Conservation (phyloP, 2,797 vertebrate genomes). For the Tadarida brasiliensis region DNA sequence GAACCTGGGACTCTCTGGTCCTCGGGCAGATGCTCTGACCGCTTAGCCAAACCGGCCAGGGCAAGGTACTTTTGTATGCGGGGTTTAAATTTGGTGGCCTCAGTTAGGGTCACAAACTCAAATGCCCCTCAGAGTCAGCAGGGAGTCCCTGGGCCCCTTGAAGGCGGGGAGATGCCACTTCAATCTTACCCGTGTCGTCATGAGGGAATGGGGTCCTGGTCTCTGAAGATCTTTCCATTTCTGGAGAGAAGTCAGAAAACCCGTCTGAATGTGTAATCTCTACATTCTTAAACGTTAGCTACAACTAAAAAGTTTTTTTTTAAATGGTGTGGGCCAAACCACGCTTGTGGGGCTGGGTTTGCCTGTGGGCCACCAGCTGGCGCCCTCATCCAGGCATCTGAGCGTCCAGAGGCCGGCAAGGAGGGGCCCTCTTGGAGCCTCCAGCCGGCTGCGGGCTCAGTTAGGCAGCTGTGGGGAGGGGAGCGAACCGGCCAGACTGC, state of each 20-base stretch:
- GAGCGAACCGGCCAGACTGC: neutral
- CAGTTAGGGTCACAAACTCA: neutral
- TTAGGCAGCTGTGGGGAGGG: neutral
- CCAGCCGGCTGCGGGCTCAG: neutral
- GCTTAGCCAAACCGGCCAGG: too few relatives aligned
- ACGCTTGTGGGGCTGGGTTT: neutral
- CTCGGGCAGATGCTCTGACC: too few relatives aligned
- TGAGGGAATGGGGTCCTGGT: neutral
- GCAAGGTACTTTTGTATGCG: too few relatives aligned
- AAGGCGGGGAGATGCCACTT: neutral
- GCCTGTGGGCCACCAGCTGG: neutral
- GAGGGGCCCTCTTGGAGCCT: neutral
- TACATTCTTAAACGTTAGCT: constrained; percentile 12
- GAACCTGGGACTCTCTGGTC: too few relatives aligned
- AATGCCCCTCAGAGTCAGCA: neutral
- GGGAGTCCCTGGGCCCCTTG: neutral
- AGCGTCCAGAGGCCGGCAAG: neutral
- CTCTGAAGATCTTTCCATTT: neutral
- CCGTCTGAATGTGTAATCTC: neutral
- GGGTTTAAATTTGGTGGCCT: neutral
- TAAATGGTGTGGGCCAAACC: neutral
- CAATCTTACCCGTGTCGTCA: neutral
- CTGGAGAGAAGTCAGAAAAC: neutral
- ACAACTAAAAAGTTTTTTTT: neutral
- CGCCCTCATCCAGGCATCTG: neutral